These are phyloP conservation scores for Ascaphus truei DNA, from an alignment of 2,113 vertebrate genomes.

Conservation along the genomic window DNA sequence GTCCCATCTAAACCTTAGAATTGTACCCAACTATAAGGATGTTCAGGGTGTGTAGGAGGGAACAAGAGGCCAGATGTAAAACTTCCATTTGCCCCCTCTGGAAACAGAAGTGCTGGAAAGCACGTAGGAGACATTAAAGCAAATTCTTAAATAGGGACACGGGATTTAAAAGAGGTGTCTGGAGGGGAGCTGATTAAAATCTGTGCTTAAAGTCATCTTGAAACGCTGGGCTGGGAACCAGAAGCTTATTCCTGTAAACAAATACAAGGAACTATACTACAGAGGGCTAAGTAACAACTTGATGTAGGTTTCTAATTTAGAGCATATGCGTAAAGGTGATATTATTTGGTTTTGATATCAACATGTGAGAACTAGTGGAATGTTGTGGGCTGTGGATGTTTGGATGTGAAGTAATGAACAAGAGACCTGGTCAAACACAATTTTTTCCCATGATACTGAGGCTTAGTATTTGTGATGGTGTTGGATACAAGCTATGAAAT, in stretches of 20 bases:
- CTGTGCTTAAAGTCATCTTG: slow-evolving; percentile 3
- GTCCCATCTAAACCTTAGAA: too few species aligned
- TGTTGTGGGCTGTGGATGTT: slow-evolving; percentile 16
- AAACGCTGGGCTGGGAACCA: slow-evolving; percentile 5
- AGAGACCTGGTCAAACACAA: slow-evolving; percentile 15
- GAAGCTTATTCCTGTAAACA: slow-evolving; percentile 8
- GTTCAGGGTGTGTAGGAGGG: background rate
- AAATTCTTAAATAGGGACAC: slow-evolving; percentile 14
- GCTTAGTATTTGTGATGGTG: background rate
- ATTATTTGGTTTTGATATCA: slow-evolving; percentile 15
- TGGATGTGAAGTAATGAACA: slow-evolving; percentile 16
- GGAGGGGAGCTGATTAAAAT: slow-evolving; percentile 14
- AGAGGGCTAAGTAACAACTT: background rate
- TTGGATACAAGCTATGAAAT: slow-evolving; percentile 17
- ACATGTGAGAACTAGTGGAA: slow-evolving; percentile 13
- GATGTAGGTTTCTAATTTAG: background rate
- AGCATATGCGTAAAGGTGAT: slow-evolving; percentile 12
- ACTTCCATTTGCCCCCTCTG: background rate
- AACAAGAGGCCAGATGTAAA: background rate
- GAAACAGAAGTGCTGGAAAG: slow-evolving; percentile 17
- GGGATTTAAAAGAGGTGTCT: slow-evolving; percentile 19
- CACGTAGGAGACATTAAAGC: slow-evolving; percentile 17
- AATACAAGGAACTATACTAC: slow-evolving; percentile 6
- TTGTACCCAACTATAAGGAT: background rate
- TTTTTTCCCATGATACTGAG: slow-evolving; percentile 2